Conservation (phyloP, 2,113 vertebrate genomes). For the Cebus imitator region DNA sequence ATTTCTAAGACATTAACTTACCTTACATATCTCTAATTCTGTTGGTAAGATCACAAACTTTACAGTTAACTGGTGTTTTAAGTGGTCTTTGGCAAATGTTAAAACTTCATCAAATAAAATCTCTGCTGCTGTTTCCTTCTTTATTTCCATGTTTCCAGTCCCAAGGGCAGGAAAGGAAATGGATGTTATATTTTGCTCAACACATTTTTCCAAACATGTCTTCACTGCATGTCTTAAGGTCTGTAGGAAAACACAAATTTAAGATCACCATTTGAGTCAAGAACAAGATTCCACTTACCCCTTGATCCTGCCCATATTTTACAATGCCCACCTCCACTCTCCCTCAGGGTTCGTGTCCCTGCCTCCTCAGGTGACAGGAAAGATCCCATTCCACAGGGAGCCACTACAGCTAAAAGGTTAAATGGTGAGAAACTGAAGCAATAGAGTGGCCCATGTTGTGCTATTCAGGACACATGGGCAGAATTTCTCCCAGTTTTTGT, state of each 20-base stretch:
- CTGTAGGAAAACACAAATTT: conserved; percentile 79
- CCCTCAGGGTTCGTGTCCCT: neutral
- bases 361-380: neutral
- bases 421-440: neutral
- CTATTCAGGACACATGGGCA: neutral
- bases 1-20: conserved; percentile 73
- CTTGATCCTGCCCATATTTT: neutral
- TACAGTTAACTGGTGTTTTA: conserved; percentile 64
- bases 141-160: conserved; percentile 63
- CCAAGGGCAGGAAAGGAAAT: conserved; percentile 89
- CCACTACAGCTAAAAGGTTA: neutral
- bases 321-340: neutral
- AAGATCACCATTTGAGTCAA: conserved; percentile 4
- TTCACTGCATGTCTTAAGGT: conserved; percentile 54
- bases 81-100: conserved; percentile 54
- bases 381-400: neutral
- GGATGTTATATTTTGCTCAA: rapidly evolving
- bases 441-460: neutral
- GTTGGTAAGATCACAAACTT: conserved; percentile 84
- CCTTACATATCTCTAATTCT: conserved; percentile 72
- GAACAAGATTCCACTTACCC: conserved; percentile 25
- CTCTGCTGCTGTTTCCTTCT: conserved; percentile 50
- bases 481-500: neutral
- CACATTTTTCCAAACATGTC: conserved; percentile 69
- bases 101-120: conserved; percentile 82